Percentiles rank a stretch among this genome's conserved stretches.
Evolutionary conservation across 53 echinoderm and acorn worm genomes (phyloP).

Genomic region (Pentamera pediparva): DNA sequence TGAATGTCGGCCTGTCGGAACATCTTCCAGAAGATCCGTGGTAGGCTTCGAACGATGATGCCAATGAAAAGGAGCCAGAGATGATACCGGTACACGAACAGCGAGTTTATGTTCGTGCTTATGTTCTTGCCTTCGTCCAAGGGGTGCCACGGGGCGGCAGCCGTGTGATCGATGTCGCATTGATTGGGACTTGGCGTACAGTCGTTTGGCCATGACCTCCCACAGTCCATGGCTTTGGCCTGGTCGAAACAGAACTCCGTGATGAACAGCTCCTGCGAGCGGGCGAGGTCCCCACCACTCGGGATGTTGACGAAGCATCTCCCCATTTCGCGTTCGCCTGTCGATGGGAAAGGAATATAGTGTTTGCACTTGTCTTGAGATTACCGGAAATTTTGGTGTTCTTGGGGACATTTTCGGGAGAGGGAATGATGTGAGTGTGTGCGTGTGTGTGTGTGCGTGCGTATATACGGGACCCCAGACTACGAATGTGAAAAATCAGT

Average conservation of each 20-base stretch:
- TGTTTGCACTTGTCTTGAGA: too few species aligned
- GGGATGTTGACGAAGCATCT: not conserved
- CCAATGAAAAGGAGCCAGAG: not conserved
- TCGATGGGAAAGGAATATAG: too few species aligned
- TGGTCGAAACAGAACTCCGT: conserved; percentile 5
- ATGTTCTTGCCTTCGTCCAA: not conserved
- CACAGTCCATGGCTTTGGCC: not conserved
- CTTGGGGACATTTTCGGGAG: too few species aligned
- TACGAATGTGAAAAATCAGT: too few species aligned
- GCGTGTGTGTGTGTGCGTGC: too few species aligned
- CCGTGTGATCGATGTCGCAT: not conserved
- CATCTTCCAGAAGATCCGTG: not conserved
- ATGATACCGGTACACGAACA: conserved; percentile 17
- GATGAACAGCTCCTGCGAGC: not conserved
- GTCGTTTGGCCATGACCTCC: not conserved
- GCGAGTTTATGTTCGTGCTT: not conserved
- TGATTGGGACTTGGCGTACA: not conserved
- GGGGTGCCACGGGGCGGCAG: not conserved
- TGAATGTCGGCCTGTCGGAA: not conserved
- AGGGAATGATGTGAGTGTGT: too few species aligned
- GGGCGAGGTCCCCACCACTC: not conserved
- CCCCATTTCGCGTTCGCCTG: not conserved
- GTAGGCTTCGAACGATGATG: conserved; percentile 1
- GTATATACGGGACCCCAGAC: too few species aligned
- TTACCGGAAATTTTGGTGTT: too few species aligned